Percentiles rank a stretch among this genome's conserved stretches.
Evolutionary conservation across 2,113 vertebrate species (phyloP).

Genomic region (Tetrao urogallus): DNA sequence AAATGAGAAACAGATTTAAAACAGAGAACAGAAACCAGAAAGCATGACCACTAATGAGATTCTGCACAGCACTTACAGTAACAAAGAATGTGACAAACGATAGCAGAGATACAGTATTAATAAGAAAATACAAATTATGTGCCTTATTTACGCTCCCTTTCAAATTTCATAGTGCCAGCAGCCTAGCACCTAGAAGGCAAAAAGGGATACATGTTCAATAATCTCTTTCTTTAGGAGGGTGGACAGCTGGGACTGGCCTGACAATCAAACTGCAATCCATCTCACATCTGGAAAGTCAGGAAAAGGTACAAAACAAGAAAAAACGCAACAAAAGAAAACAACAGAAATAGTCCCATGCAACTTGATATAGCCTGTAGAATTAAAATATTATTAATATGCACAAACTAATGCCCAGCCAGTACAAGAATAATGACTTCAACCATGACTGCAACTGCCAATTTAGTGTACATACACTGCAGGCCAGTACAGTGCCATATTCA

Average conservation of each 20-base stretch:
- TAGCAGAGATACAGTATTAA: conserved; percentile 48
- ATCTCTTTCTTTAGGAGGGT: neutral
- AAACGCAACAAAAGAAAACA: no score
- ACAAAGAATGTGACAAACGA: conserved; percentile 61
- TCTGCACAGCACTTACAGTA: conserved; percentile 54
- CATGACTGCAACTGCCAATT: conserved; percentile 15
- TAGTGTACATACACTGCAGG: neutral
- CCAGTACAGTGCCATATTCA: neutral
- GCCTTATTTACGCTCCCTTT: conserved; percentile 41
- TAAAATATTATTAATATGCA: neutral
- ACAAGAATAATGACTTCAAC: conserved; percentile 6
- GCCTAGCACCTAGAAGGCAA: neutral
- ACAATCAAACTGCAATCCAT: neutral
- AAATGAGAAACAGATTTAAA: conserved; percentile 69
- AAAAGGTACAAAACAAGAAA: neutral
- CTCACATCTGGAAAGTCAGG: neutral
- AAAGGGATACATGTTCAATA: neutral
- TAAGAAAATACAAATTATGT: conserved; percentile 40
- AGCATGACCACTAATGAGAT: conserved; percentile 69
- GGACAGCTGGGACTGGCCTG: neutral
- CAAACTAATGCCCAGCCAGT: neutral
- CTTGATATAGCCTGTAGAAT: neutral
- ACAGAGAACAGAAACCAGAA: conserved; percentile 61
- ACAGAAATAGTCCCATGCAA: neutral
- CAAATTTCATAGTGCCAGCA: neutral